A percentile compares a stretch with the other conserved stretches of the same genome.
Conservation (phyloP, 2,113 vertebrate genomes). For the Colistium nudipinnis region DNA sequence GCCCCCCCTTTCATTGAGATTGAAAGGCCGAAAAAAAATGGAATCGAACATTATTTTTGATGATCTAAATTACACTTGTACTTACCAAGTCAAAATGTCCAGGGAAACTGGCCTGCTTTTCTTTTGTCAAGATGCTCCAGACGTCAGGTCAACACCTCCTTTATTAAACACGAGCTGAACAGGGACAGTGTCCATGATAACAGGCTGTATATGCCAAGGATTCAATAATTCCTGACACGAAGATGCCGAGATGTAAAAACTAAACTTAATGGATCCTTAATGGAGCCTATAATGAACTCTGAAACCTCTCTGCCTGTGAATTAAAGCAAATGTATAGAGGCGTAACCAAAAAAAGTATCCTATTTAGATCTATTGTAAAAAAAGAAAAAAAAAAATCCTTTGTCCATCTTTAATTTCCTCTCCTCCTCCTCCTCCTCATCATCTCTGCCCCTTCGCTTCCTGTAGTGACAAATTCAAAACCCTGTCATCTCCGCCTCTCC, state of each 20-base stretch:
- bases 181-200: neutral
- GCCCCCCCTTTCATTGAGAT: too few relatives aligned
- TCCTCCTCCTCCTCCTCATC: constrained; percentile 29
- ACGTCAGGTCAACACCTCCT: neutral
- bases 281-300: constrained; percentile 45
- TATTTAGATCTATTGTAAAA: constrained; percentile 53
- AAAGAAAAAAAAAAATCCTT: too few relatives aligned
- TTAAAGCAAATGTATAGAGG: constrained; percentile 52
- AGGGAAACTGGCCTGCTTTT: too few relatives aligned
- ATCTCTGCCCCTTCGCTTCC: constrained; percentile 2
- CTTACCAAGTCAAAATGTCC: too few relatives aligned
- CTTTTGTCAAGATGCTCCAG: constrained; percentile 17
- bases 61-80: neutral
- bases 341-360: constrained; percentile 64
- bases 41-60: neutral
- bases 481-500: constrained; percentile 38
- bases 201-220: neutral
- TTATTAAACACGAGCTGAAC: neutral
- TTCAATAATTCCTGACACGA: neutral
- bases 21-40: too few relatives aligned
- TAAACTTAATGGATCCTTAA: constrained; percentile 37
- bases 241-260: too few relatives aligned
- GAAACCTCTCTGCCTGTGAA: constrained; percentile 49
- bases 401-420: constrained; percentile 66
- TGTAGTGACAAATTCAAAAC: constrained; percentile 58